Percentiles rank a stretch among this genome's conserved stretches.
Evolutionary conservation across 1,140 invertebrate species (phyloP).

Genomic region (Gonatopus flavifemur): DNA sequence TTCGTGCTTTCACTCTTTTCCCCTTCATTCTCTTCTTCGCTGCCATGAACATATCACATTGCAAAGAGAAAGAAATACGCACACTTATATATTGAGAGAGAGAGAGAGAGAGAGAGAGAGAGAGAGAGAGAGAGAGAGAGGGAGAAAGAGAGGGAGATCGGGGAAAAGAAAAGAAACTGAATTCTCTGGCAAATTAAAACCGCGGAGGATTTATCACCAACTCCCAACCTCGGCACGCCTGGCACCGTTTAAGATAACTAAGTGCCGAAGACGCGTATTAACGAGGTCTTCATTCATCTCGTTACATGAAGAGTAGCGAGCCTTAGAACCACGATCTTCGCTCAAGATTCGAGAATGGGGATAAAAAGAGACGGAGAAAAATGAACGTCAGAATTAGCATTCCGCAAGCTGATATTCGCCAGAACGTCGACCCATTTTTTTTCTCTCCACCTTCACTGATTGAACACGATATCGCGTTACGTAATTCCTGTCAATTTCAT

Average conservation of each 20-base stretch:
- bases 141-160: background rate
- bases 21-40: background rate
- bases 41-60: no score
- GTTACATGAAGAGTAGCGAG: constrained; percentile 5
- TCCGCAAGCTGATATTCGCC: constrained; percentile 1
- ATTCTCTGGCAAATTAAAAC: constrained; percentile 50
- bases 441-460: no score
- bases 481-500: no score
- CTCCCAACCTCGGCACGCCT: constrained; percentile 20
- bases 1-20: constrained; percentile 1
- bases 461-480: no score
- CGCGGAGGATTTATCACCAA: constrained; percentile 36
- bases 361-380: constrained; percentile 9
- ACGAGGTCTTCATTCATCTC: constrained; percentile 33
- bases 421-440: constrained; percentile 13
- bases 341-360: background rate
- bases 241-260: constrained; percentile 38
- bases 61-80: background rate
- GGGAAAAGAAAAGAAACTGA: constrained; percentile 4
- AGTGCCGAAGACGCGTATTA: constrained; percentile 37
- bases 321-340: constrained; percentile 9
- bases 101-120: background rate
- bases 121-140: background rate
- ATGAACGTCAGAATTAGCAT: constrained; percentile 18
- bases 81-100: no score